Conservation (phyloP, 1,140 invertebrate genomes). For the Drosophila miranda region DNA sequence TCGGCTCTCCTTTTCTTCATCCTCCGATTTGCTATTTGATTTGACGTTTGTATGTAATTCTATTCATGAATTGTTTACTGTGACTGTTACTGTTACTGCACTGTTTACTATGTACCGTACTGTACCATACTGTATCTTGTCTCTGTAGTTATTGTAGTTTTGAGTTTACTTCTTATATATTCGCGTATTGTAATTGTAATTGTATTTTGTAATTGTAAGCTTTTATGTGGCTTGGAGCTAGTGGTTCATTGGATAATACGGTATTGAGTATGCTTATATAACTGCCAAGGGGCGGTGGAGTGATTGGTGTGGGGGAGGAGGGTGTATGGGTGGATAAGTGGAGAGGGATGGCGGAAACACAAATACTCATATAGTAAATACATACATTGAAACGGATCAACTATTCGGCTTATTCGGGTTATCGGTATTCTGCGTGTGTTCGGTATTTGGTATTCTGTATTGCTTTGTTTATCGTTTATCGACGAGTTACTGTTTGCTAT, state of each 20-base stretch:
- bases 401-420: conserved; percentile 23
- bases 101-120: conserved; percentile 18
- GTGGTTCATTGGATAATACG: conserved; percentile 73
- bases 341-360: conserved; percentile 26
- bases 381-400: conserved; percentile 22
- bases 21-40: conserved; percentile 41
- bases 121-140: conserved; percentile 11
- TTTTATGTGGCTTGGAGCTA: conserved; percentile 76
- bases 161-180: conserved; percentile 48
- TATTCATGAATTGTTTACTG: conserved; percentile 35
- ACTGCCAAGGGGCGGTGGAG: conserved; percentile 28
- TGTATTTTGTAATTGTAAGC: conserved; percentile 65
- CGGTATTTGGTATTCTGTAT: conserved; percentile 18
- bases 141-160: conserved; percentile 28
- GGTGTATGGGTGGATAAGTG: neutral
- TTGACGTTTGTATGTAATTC: conserved; percentile 32
- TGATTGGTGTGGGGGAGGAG: conserved; percentile 2
- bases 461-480: conserved; percentile 9
- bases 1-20: neutral
- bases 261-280: conserved; percentile 44
- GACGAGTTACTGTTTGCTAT: conserved; percentile 40
- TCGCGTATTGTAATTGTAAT: conserved; percentile 48
- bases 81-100: conserved; percentile 22
- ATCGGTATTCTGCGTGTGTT: conserved; percentile 1
- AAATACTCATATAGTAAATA: conserved; percentile 18